Evolutionary conservation across 2,888 invertebrate species (phyloP).

Genomic region (Mactromeris polynyma): DNA sequence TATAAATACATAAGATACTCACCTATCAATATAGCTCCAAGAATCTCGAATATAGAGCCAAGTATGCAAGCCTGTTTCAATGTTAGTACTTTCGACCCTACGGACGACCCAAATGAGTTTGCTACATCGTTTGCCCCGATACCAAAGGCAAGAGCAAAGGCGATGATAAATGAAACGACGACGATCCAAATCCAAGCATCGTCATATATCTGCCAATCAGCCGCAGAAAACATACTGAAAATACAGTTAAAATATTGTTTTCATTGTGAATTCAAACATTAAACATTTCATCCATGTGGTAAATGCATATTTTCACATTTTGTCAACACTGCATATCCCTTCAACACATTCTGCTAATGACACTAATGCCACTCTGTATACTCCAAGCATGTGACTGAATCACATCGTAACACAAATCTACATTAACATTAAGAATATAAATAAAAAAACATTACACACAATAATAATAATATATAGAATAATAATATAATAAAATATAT

Average conservation of each 20-base stretch:
- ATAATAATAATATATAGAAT: no score
- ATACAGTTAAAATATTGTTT: slow-evolving; percentile 3
- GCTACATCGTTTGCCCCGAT: slow-evolving; percentile 99
- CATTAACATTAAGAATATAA: no score
- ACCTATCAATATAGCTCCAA: slow-evolving; percentile 98
- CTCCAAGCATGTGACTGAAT: no score
- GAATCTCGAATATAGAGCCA: slow-evolving; percentile 98
- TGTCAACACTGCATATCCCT: no score
- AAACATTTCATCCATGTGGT: no score
- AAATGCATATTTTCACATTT: no score
- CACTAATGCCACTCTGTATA: no score
- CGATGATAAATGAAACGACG: slow-evolving; percentile 96
- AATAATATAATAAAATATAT: no score
- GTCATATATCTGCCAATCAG: slow-evolving; percentile 48
- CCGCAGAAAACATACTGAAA: slow-evolving; percentile 53
- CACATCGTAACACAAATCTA: no score
- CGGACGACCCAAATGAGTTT: slow-evolving; percentile 99
- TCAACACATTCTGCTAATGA: no score
- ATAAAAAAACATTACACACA: no score
- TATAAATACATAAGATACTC: slow-evolving; percentile 79
- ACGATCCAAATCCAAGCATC: slow-evolving; percentile 92
- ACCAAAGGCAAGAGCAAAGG: slow-evolving; percentile 98
- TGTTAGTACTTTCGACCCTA: slow-evolving; percentile 98
- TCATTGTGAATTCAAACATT: no score
- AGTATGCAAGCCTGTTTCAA: slow-evolving; percentile 97